Percentiles rank a stretch among this genome's conserved stretches.
These are phyloP conservation scores for Corythornis cristatus DNA, from an alignment of 2,113 vertebrate species.

Conservation along the genomic window DNA sequence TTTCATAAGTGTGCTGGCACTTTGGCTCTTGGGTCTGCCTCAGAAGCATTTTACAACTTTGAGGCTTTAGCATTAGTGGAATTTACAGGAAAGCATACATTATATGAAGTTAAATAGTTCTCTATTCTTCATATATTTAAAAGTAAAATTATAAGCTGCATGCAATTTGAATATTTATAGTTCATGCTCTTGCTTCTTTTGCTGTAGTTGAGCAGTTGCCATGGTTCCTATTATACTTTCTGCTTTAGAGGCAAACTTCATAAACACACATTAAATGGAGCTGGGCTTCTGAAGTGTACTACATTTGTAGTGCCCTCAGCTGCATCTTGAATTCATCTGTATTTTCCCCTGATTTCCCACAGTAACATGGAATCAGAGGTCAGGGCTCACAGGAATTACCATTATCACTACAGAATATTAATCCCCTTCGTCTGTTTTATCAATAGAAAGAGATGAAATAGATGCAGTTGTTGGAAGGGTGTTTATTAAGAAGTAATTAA, in stretches of 20 bases:
- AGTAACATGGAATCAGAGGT: background rate
- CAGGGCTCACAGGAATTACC: background rate
- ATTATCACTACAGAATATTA: background rate
- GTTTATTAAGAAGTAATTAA: background rate
- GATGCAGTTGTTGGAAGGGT: background rate
- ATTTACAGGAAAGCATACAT: background rate
- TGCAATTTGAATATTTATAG: conserved; percentile 36
- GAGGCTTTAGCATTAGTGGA: background rate
- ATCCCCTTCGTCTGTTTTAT: background rate
- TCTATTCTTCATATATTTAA: background rate
- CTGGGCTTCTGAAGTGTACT: background rate
- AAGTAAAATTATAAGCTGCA: background rate
- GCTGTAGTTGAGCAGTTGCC: background rate
- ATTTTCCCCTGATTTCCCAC: background rate
- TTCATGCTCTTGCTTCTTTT: background rate
- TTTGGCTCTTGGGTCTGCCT: background rate
- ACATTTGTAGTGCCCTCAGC: background rate
- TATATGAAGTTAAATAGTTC: background rate
- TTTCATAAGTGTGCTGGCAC: background rate
- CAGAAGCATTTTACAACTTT: background rate
- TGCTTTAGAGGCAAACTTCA: conserved; percentile 12
- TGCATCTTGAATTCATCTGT: background rate
- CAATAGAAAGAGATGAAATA: background rate
- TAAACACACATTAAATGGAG: background rate
- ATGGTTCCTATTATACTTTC: conserved; percentile 25